A percentile compares a stretch with the other conserved stretches of the same genome.
These are phyloP conservation scores for Plutella xylostella DNA, from an alignment of 2,888 invertebrate species.

Conservation along the genomic window DNA sequence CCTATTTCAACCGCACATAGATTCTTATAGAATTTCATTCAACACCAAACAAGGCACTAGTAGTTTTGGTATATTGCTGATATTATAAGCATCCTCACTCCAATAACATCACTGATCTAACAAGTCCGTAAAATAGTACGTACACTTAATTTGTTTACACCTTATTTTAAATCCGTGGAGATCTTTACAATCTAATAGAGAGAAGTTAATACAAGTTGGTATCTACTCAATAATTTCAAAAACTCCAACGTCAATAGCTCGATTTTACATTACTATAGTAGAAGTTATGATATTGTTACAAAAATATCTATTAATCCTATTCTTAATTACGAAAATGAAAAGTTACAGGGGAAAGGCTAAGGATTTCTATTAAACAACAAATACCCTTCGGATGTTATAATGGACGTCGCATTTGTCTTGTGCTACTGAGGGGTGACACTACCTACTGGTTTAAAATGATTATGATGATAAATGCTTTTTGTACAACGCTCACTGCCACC, in stretches of 20 bases:
- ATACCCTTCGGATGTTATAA: conserved; percentile 45
- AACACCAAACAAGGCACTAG: conserved; percentile 63
- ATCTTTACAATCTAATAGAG: conserved; percentile 22
- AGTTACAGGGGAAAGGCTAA: conserved; percentile 62
- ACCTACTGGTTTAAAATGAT: not conserved
- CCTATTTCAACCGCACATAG: conserved; percentile 37
- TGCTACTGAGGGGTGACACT: conserved; percentile 23
- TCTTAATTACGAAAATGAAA: conserved; percentile 54
- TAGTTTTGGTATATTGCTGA: conserved; percentile 69
- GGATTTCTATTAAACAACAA: conserved; percentile 59
- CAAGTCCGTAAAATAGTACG: conserved; percentile 47
- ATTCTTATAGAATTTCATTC: conserved; percentile 47
- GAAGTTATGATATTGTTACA: conserved; percentile 57
- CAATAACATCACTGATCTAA: conserved; percentile 57
- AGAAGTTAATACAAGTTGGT: conserved; percentile 7
- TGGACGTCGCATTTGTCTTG: conserved; percentile 39
- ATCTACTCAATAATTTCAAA: conserved; percentile 24
- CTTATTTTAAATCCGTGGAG: conserved; percentile 33
- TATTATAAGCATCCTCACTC: conserved; percentile 62
- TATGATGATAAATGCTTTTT: conserved; percentile 1
- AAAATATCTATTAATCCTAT: conserved; percentile 65
- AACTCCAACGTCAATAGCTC: conserved; percentile 25
- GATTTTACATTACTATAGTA: conserved; percentile 49
- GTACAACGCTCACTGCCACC: not conserved
- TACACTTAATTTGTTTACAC: conserved; percentile 38